Conservation (phyloP, 1,140 invertebrate species). For the Micrasema longulum region DNA sequence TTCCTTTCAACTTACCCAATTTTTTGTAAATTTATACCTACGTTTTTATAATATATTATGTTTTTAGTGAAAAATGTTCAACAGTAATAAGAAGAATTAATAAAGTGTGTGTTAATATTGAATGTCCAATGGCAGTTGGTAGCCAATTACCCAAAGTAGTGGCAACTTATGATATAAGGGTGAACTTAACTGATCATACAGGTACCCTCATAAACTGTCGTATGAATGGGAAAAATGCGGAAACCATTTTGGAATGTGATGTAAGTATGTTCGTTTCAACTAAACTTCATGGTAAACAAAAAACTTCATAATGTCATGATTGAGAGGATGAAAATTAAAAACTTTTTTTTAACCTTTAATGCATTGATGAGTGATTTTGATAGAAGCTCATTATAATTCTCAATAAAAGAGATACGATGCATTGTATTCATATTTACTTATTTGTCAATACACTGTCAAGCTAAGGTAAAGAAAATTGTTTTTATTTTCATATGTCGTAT, state of each 20-base stretch:
- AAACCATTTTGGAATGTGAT: conserved; percentile 59
- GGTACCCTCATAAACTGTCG: conserved; percentile 65
- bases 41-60: background rate
- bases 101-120: conserved; percentile 34
- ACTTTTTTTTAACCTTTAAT: too few relatives aligned
- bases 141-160: conserved; percentile 14
- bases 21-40: background rate
- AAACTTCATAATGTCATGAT: too few relatives aligned
- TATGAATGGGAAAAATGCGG: conserved; percentile 63
- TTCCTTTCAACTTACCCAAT: background rate
- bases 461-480: too few relatives aligned
- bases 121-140: conserved; percentile 39
- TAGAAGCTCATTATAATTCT: too few relatives aligned
- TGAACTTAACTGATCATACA: conserved; percentile 69
- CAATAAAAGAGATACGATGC: too few relatives aligned
- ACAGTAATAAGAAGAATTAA: conserved; percentile 34
- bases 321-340: too few relatives aligned
- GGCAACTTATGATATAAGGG: conserved; percentile 66
- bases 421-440: too few relatives aligned
- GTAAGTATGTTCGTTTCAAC: too few relatives aligned
- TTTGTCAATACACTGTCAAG: too few relatives aligned
- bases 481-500: too few relatives aligned
- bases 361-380: too few relatives aligned
- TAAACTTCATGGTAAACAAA: too few relatives aligned
- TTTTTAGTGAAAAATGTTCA: conserved; percentile 44